Base-by-base conservation (phyloP, 2,113 vertebrate species). In the Acanthisitta chloris region DNA sequence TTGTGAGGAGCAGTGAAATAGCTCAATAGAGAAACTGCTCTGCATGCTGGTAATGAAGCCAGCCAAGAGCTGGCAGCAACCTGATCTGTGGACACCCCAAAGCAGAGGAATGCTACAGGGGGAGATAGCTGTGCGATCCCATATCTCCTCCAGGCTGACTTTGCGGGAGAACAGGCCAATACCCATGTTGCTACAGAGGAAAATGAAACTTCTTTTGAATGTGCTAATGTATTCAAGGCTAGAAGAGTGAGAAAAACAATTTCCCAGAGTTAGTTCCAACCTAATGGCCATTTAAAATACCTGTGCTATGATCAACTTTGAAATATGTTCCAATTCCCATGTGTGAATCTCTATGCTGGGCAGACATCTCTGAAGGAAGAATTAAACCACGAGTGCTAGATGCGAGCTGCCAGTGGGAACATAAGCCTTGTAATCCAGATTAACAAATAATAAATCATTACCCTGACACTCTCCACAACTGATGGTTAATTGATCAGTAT, bases 371-470 rank as follows among this genome's bases (percentile, higher is more conserved):
- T 48, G 52, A 73, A 86, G 67, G 45, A 71, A 67, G 48, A 81
- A 28, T 61, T 94, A 90, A 90, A 88, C 55, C 5, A 2, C 36
- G 26, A 93, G 20, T 26, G 51, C 26, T 73, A 48, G 17, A 9
- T 52, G 51, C 88, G 59, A 88, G 51, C 76, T 86, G 82, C 17
- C 86, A 86, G 59, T 38, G 48, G 76, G 52, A 95, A 78, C 33
- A 49, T 48, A 86, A 92, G 48, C 46, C 59, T 54, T 73, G 76
- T 42, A 81, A 94, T 15, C 20, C 48, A 65, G 55, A 92, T 90
- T 83, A 95, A 88, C 51, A 84, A 90, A 94, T 73, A 90, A 90
- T 71, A 86, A 88, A 79, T 74, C 87, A 86, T 61, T 71, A 65
- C 25, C 42, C 10, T 57, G 80, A n/a, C 48, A 88, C n/a, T 92